Conservation (phyloP, 2,888 invertebrate genomes). For the Eupithecia inturbata region DNA sequence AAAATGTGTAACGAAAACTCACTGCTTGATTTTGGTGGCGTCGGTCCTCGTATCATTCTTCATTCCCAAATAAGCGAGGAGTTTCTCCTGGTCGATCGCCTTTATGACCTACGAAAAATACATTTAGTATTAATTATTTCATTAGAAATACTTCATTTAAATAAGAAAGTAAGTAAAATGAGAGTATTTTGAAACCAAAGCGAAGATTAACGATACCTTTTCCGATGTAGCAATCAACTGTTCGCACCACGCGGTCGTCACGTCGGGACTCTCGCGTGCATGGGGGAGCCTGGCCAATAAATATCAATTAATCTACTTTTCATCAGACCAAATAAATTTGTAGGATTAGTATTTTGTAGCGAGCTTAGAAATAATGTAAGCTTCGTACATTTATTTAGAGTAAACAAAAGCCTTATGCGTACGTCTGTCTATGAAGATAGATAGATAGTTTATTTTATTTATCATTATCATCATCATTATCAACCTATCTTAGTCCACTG, state of each 20-base stretch:
- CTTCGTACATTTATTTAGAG: background rate
- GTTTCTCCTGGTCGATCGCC: constrained; percentile 89
- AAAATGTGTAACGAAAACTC: constrained; percentile 54
- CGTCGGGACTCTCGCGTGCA: constrained; percentile 72
- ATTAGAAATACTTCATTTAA: background rate
- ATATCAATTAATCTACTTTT: background rate
- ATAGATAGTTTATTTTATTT: too few species aligned
- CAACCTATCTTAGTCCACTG: too few species aligned
- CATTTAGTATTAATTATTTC: background rate
- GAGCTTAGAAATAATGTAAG: background rate
- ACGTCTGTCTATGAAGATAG: too few species aligned
- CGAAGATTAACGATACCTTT: constrained; percentile 64
- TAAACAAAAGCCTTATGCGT: too few species aligned
- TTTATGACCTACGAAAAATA: constrained; percentile 63
- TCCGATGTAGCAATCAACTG: constrained; percentile 84
- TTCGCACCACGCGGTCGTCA: constrained; percentile 73
- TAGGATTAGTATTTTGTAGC: background rate
- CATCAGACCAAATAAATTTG: too few species aligned
- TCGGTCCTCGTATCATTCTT: constrained; percentile 93
- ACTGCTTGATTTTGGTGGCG: constrained; percentile 93
- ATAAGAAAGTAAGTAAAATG: background rate
- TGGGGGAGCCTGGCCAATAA: constrained; percentile 74
- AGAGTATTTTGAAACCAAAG: background rate
- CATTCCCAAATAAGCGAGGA: constrained; percentile 92
- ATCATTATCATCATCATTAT: too few species aligned